These are phyloP conservation scores for Ormia ochracea DNA, from an alignment of 2,888 invertebrate species.

Conservation along the genomic window DNA sequence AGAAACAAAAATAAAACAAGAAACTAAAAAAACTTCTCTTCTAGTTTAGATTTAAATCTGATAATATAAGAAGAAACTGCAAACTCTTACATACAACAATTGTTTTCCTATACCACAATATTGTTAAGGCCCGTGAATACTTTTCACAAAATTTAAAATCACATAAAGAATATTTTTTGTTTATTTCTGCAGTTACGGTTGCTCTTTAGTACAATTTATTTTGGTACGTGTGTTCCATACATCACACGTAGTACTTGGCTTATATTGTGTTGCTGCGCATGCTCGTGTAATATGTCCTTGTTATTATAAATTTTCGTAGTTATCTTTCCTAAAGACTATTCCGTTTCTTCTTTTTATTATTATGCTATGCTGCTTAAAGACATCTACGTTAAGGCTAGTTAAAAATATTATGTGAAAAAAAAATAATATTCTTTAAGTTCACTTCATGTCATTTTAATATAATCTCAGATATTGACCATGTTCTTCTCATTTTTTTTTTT, in stretches of 20 bases:
- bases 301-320: slow-evolving; percentile 50
- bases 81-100: slow-evolving; percentile 31
- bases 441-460: slow-evolving; percentile 61
- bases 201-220: slow-evolving; percentile 13
- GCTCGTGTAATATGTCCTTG: slow-evolving; percentile 57
- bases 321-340: slow-evolving; percentile 5
- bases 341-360: not conserved
- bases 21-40: slow-evolving; percentile 25
- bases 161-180: slow-evolving; percentile 42
- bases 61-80: slow-evolving; percentile 33
- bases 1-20: too few species aligned
- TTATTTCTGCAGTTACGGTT: not conserved
- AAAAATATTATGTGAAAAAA: slow-evolving; percentile 56
- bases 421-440: slow-evolving; percentile 60
- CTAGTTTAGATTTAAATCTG: slow-evolving; percentile 61
- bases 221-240: slow-evolving; percentile 55
- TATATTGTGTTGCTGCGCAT: slow-evolving; percentile 12
- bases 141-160: slow-evolving; percentile 62
- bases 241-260: slow-evolving; percentile 49
- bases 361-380: slow-evolving; percentile 6
- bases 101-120: slow-evolving; percentile 43
- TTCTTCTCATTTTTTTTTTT: slow-evolving; percentile 14
- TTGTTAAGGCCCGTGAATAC: slow-evolving; percentile 47
- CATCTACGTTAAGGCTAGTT: slow-evolving; percentile 53
- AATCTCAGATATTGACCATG: slow-evolving; percentile 64